Evolutionary conservation across 37 sponge, comb jelly and placozoan genomes (phyloP).

Genomic region (Corticium candelabrum): DNA sequence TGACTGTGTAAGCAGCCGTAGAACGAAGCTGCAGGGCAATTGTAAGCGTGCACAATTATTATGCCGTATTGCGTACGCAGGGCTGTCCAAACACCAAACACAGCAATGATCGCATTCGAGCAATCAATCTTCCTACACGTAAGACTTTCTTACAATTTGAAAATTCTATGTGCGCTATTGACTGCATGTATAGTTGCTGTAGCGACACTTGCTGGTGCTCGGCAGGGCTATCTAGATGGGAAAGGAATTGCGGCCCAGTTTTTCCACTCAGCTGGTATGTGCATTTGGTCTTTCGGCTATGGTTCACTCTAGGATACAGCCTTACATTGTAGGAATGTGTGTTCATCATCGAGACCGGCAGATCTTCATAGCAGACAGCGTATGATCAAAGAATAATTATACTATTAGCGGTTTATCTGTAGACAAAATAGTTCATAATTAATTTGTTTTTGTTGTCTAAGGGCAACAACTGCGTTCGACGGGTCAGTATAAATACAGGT

Average conservation of each 20-base stretch:
- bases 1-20: neutral
- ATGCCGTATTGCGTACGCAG: no score
- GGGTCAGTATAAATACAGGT: neutral
- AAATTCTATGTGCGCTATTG: neutral
- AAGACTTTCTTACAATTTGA: neutral
- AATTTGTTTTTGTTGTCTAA: neutral
- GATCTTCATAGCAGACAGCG: neutral
- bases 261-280: neutral
- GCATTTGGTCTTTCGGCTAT: neutral
- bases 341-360: neutral
- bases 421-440: neutral
- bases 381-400: neutral
- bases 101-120: neutral
- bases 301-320: neutral
- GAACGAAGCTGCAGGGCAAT: no score
- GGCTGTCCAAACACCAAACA: neutral
- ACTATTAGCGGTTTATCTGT: no score
- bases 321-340: neutral
- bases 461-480: neutral
- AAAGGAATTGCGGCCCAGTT: neutral
- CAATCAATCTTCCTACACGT: neutral
- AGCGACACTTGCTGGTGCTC: neutral
- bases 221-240: neutral
- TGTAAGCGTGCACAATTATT: no score
- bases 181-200: neutral